Evolutionary conservation across 2,113 vertebrate species (phyloP), one percentile per base, ranked within the genome.

Genomic region (Coryphaenoides rupestris): DNA sequence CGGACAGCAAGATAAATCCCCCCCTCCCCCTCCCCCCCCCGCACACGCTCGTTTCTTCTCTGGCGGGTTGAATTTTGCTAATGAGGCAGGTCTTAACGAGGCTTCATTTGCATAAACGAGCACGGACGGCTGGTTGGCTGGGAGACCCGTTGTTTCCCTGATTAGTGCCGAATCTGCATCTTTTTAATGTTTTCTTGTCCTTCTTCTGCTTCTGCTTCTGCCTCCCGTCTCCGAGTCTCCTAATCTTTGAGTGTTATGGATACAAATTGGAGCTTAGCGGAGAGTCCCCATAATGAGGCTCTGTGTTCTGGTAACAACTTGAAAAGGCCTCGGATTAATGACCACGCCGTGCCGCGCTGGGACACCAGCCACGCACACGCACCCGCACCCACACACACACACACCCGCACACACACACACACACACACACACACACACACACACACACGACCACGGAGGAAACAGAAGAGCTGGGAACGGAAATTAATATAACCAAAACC

Each of bases 11-110:
- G 71, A 64, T 55, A 16, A 5, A 81, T 82, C 76, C 69, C 63
- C 19, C 68, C 64, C 75, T 75, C 75, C 40, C 62, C 66, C 55
- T 62, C 58, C n/a, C 76, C 69, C 63, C 19, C 68, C 64, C 75
- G 74, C 75, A 22, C 62, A 65, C 55, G 60, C 58, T 81, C 59
- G 1, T 71, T 76, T 57, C 68, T 81, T 80, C 70, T 81, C 74
- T 73, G 69, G 65, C n/a, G n/a, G 72, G 71, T 73, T 72, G 74
- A 79, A 79, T 80, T 81, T 79, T 84, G 86, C 86, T 85, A 86
- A 77, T 26, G 65, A 67, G 75, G 73, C 81, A 79, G 78, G 78
- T 71, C 82, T 83, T 83, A 62, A 62, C 52, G 5, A 69, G 60
- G 55, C 78, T n/a, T 83, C 81, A 67, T 69, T 55, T 65, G 28